Percentiles rank a stretch among this genome's conserved stretches.
These are phyloP conservation scores for Drosophila trichaetosa DNA, from an alignment of 2,888 invertebrate species.

Conservation along the genomic window DNA sequence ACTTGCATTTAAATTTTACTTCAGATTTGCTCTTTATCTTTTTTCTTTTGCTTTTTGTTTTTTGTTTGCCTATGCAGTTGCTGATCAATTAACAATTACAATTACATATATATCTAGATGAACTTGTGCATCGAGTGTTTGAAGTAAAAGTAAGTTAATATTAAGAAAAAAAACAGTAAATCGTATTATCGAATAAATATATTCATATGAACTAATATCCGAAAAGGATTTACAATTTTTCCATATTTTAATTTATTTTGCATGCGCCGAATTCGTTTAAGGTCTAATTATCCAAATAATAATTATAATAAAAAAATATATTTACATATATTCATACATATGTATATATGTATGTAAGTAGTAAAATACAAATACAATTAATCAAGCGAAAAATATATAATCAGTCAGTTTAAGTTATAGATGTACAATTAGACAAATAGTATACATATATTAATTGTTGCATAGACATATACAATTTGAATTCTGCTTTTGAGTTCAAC, in stretches of 20 bases:
- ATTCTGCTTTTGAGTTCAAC: conserved; percentile 38
- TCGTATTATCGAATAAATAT: conserved; percentile 23
- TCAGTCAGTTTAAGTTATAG: conserved; percentile 73
- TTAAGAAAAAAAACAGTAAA: conserved; percentile 26
- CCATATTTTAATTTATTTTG: conserved; percentile 28
- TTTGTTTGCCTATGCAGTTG: conserved; percentile 8
- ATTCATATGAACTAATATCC: conserved; percentile 22
- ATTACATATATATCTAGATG: conserved; percentile 44
- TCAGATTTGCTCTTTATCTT: conserved; percentile 1
- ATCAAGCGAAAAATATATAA: conserved; percentile 74
- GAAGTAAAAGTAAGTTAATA: conserved; percentile 49
- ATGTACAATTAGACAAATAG: conserved; percentile 55
- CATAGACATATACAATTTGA: conserved; percentile 38
- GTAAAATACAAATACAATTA: conserved; percentile 59
- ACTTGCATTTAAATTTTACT: conserved; percentile 31
- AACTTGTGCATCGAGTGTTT: conserved; percentile 77
- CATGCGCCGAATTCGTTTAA: conserved; percentile 38
- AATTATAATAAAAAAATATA: conserved; percentile 38
- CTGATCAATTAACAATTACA: conserved; percentile 55
- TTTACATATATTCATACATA: conserved; percentile 41
- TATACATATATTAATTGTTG: conserved; percentile 36
- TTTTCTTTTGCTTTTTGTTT: neutral
- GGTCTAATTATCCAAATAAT: conserved; percentile 24
- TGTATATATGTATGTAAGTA: conserved; percentile 18
- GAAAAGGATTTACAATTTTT: conserved; percentile 21